These are phyloP conservation scores for Temnothorax curvispinosus DNA, from an alignment of 1,140 invertebrate species.

Conservation along the genomic window DNA sequence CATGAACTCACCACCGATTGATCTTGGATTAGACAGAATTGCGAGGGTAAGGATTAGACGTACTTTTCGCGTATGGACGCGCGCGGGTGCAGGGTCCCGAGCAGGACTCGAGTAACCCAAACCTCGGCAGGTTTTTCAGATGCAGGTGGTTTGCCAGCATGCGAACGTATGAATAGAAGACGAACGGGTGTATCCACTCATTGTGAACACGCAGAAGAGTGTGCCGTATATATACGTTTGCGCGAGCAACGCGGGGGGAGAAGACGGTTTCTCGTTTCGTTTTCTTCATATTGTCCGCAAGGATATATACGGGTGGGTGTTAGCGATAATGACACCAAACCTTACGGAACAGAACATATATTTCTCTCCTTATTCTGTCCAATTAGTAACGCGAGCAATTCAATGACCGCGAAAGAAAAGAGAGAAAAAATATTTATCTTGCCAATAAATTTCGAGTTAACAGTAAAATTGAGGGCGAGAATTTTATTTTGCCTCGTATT, in stretches of 20 bases:
- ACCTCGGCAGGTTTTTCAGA: conserved; percentile 68
- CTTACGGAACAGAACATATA: neutral
- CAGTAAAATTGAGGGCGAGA: neutral
- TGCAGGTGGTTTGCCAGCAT: conserved; percentile 70
- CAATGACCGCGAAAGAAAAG: too few relatives aligned
- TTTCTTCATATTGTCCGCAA: neutral
- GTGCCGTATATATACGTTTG: neutral
- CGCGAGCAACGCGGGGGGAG: neutral
- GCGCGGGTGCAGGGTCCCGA: conserved; percentile 30
- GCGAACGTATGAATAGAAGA: conserved; percentile 65
- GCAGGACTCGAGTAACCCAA: conserved; percentile 62
- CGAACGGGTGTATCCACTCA: conserved; percentile 67
- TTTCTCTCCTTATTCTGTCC: neutral
- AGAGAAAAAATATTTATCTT: neutral
- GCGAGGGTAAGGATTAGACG: conserved; percentile 38
- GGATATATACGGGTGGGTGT: neutral
- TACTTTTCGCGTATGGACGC: neutral
- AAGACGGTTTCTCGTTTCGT: neutral
- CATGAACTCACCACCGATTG: neutral
- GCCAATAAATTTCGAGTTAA: neutral
- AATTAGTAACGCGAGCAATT: neutral
- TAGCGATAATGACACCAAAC: neutral
- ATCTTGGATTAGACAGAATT: neutral
- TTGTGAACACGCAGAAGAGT: conserved; percentile 59
- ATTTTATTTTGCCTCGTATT: neutral